Percentiles rank a stretch among this genome's conserved stretches.
phyloP scores from a whole-genome alignment of 2,113 vertebrate species.

The Verasper variegatus region DNA sequence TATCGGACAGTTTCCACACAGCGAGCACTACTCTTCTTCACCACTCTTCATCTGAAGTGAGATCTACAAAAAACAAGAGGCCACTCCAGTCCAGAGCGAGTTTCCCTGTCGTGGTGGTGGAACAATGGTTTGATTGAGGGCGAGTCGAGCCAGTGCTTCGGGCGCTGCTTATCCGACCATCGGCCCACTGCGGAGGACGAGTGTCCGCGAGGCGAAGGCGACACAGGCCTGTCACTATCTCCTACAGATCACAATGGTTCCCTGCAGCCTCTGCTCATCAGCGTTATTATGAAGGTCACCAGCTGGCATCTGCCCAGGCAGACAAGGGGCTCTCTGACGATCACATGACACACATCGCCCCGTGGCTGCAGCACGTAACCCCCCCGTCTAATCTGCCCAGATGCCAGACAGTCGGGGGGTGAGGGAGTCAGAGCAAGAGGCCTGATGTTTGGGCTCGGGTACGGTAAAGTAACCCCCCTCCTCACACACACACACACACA shows the following conservation, averaged over 20 bases:
- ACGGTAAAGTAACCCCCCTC: conserved; percentile 4
- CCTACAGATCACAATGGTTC: conserved; percentile 51
- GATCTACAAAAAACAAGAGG: conserved; percentile 6
- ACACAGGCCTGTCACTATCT: conserved; percentile 52
- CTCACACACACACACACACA: no score
- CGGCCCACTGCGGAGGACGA: conserved; percentile 28
- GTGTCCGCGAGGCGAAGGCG: conserved; percentile 27
- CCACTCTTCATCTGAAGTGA: conserved; percentile 31
- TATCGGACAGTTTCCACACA: no score
- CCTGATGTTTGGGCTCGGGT: conserved; percentile 20
- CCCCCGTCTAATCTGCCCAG: conserved; percentile 55
- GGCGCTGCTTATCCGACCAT: conserved; percentile 36
- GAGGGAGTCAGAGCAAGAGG: conserved; percentile 6
- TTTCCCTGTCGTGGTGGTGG: conserved; percentile 1
- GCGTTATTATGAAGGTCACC: conserved; percentile 72
- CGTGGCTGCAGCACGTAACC: conserved; percentile 32
- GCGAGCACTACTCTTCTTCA: neutral
- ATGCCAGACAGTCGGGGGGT: conserved; percentile 55
- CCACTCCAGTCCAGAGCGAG: neutral
- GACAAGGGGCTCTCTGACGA: conserved; percentile 42
- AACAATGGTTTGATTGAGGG: conserved; percentile 61
- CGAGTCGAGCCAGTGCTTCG: conserved; percentile 28
- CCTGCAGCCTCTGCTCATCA: conserved; percentile 34
- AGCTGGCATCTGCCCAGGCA: conserved; percentile 62
- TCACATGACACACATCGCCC: conserved; percentile 34